These are phyloP conservation scores for Deroplatys truncata DNA, from an alignment of 2,888 invertebrate species.

Conservation along the genomic window DNA sequence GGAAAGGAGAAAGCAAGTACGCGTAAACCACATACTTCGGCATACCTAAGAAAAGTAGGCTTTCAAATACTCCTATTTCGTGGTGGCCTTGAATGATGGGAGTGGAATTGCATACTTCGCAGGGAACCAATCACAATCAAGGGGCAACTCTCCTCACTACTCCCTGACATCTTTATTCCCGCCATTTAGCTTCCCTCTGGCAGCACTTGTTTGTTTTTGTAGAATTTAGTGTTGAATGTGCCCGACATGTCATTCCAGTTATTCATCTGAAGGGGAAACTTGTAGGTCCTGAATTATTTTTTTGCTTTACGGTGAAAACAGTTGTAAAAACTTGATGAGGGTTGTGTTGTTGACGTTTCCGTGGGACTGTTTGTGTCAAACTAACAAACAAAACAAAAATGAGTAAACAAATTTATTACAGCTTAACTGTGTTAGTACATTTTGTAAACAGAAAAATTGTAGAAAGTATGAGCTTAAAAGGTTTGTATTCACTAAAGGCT, in stretches of 20 bases:
- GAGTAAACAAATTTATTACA: no score
- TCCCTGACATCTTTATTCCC: background rate
- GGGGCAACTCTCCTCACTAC: background rate
- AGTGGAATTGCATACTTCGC: background rate
- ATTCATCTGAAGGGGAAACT: background rate
- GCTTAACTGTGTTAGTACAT: no score
- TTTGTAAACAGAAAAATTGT: no score
- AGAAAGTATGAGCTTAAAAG: no score
- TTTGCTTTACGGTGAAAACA: background rate
- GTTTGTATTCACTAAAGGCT: no score
- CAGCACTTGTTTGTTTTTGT: background rate
- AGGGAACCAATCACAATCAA: background rate
- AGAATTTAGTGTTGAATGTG: background rate
- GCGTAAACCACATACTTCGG: no score
- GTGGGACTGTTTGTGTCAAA: background rate
- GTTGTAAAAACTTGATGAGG: background rate
- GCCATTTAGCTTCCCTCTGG: background rate
- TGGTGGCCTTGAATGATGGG: background rate
- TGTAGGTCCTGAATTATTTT: background rate
- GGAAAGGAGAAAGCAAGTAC: no score
- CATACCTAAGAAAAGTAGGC: background rate
- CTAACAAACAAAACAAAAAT: background rate
- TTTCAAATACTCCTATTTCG: background rate
- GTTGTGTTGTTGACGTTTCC: background rate
- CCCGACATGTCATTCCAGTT: background rate